Base-by-base conservation (phyloP, 1,140 invertebrate species). In the Odontomachus brunneus region DNA sequence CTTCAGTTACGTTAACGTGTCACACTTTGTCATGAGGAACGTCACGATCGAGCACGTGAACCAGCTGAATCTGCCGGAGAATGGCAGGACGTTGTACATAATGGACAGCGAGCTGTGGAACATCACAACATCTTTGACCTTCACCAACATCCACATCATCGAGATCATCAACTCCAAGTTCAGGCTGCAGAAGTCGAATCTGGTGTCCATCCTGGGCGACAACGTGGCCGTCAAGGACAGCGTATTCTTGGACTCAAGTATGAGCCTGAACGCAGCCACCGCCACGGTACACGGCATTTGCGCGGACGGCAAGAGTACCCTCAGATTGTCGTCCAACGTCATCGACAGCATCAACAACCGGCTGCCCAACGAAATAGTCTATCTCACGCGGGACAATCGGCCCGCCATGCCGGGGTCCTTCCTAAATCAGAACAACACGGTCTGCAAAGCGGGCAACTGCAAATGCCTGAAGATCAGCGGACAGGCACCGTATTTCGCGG, bases 381-480 rank as follows among this genome's bases (percentile, higher is more conserved):
- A 92, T 44, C 65, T 44, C 38, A 86, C 82, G 1, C 71, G 66
- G n/a, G 83, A 78, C 22, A 82, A 51, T 49, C 48, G 57, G n/a
- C 9, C 12, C 0, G 26, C 33, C 5, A 26, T 3, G 38, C 33
- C 9, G 17, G 53, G 48, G 57, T 84, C 12, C 4, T 73, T 83
- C 49, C 75, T 19, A 1, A 59, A 78, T 75, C 75, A 33, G 0
- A 91, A 92, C 29, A 92, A 92, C 19, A 92, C 85, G 2, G 90
- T 92, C 0, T 92, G 91, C 51, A 91, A 87, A 15, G 91, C 91
- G 4, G 91, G 91, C 1, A 91, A 91, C 51, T 92, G 91, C 60
- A 88, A 90, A 38, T 92, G 91, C 60, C 82, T 74, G 5, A 91
- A 89, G 53, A 90, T 73, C n/a, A 75, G 38, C n/a, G 84, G 78